Conservation (phyloP, 2,797 vertebrate species). For the Tragelaphus eurycerus region DNA sequence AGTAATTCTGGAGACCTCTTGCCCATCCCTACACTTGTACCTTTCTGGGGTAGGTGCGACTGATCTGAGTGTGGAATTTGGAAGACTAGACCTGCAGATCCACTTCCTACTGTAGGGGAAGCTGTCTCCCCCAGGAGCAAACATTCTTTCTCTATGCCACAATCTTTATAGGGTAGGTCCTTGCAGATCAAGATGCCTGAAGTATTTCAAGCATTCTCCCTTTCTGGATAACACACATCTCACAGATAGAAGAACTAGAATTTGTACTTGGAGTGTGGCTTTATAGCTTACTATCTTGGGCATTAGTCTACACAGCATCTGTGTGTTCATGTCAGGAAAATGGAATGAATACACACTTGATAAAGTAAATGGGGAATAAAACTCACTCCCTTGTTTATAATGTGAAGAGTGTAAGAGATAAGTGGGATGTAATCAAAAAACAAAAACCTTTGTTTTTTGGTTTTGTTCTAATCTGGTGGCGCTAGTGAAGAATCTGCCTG, state of each 20-base stretch:
- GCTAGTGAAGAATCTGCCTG: not conserved
- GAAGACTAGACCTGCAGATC: not conserved
- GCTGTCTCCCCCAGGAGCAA: not conserved
- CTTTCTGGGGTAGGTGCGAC: not conserved
- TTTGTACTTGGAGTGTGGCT: not conserved
- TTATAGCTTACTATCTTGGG: not conserved
- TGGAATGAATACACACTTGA: not conserved
- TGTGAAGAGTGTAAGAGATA: not conserved
- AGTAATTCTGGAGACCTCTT: not conserved
- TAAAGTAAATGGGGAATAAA: not conserved
- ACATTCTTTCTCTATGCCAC: not conserved
- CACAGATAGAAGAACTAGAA: not conserved
- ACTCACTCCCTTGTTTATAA: not conserved
- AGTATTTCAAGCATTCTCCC: not conserved
- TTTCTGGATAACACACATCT: not conserved
- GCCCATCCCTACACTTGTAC: not conserved
- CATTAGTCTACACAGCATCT: not conserved
- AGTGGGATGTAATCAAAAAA: not conserved
- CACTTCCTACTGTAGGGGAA: not conserved
- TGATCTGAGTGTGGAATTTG: not conserved
- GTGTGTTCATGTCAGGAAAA: not conserved
- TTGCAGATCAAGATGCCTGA: not conserved
- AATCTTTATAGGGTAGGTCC: not conserved
- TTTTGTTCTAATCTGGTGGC: not conserved
- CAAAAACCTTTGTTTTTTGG: not conserved